Conservation (phyloP, 2,888 invertebrate species). For the Nineta flava region DNA sequence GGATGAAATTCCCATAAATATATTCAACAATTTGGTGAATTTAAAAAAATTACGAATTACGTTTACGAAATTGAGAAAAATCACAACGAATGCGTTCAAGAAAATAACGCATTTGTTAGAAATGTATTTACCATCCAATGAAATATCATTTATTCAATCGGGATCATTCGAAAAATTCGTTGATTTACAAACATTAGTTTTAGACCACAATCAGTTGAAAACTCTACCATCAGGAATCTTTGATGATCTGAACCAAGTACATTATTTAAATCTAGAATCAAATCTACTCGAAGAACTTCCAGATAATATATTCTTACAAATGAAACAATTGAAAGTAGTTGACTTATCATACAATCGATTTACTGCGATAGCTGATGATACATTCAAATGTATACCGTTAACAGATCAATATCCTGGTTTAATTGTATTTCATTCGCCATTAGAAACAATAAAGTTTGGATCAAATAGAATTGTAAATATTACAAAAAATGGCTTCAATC, state of each 20-base stretch:
- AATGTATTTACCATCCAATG: background rate
- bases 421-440: background rate
- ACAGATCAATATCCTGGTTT: background rate
- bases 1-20: background rate
- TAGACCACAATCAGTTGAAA: constrained; percentile 13
- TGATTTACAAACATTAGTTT: constrained; percentile 12
- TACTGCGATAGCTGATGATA: background rate
- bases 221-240: constrained; percentile 12
- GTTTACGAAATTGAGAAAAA: background rate
- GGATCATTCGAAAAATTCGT: constrained; percentile 10
- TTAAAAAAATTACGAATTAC: background rate
- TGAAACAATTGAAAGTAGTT: background rate
- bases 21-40: background rate
- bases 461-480: background rate
- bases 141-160: constrained; percentile 9
- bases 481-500: background rate
- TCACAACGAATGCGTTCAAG: background rate
- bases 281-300: constrained; percentile 7
- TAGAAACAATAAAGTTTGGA: background rate
- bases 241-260: constrained; percentile 12
- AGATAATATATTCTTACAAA: background rate
- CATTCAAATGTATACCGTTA: background rate
- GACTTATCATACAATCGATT: background rate
- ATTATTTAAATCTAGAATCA: constrained; percentile 12
- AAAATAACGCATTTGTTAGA: background rate